These are phyloP conservation scores for Aplochiton taeniatus DNA, from an alignment of 2,797 vertebrate species.

Conservation along the genomic window DNA sequence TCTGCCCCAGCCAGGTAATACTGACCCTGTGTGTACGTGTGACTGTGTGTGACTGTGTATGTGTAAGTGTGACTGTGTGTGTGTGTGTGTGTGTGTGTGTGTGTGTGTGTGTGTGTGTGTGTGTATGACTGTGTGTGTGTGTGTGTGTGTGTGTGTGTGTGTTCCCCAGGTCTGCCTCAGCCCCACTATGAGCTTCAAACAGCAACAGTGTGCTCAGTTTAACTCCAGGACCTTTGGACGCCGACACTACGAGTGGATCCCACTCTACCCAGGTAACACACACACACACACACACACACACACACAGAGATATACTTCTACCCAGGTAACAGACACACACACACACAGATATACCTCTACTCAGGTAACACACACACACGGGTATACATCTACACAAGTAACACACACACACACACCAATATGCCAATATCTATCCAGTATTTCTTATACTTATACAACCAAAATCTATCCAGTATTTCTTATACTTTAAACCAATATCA, in stretches of 20 bases:
- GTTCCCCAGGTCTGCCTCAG: constrained; percentile 79
- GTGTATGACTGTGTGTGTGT: constrained; percentile 16
- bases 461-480: no score
- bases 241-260: constrained; percentile 83
- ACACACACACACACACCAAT: no score
- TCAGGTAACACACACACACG: no score
- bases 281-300: background rate
- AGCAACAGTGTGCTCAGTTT: constrained; percentile 88
- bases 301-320: no score
- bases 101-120: constrained; percentile 9
- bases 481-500: background rate
- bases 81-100: constrained; percentile 7
- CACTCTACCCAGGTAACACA: constrained; percentile 84
- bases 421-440: no score
- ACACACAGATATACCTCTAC: no score
- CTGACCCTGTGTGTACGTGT: background rate
- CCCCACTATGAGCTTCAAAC: constrained; percentile 84
- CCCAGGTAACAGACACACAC: no score
- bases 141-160: constrained; percentile 8
- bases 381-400: no score
- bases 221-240: constrained; percentile 87
- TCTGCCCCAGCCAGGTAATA: constrained; percentile 86
- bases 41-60: constrained; percentile 2
- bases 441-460: no score
- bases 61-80: constrained; percentile 5